Evolutionary conservation across 1,140 invertebrate species (phyloP).

Genomic region (Battus philenor): DNA sequence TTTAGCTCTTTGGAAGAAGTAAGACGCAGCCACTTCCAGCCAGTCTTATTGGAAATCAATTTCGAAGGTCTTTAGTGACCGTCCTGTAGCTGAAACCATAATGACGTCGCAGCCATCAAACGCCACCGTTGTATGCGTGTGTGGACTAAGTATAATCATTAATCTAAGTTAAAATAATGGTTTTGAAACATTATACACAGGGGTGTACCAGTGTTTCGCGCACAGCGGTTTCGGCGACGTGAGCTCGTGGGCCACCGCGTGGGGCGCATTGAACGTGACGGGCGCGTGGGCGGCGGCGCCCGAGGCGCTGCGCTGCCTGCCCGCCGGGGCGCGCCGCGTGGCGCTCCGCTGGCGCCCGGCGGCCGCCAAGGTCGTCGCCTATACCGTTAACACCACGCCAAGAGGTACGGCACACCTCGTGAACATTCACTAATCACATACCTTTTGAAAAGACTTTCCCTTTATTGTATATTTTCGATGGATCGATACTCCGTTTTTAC

Average conservation of each 20-base stretch:
- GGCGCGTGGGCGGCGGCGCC: conserved; percentile 39
- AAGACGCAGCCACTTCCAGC: neutral
- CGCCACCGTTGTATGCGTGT: too few relatives aligned
- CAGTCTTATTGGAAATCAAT: too few relatives aligned
- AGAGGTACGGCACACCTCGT: too few relatives aligned
- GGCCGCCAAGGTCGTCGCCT: conserved; percentile 34
- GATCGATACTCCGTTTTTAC: too few relatives aligned
- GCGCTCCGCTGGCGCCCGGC: conserved; percentile 34
- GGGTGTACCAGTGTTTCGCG: conserved; percentile 67
- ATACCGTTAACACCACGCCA: conserved; percentile 39
- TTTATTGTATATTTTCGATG: too few relatives aligned
- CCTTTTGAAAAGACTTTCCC: too few relatives aligned
- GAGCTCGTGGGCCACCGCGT: conserved; percentile 37
- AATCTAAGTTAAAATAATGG: neutral
- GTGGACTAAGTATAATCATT: too few relatives aligned
- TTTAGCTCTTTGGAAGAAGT: too few relatives aligned
- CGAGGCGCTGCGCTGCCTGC: conserved; percentile 34
- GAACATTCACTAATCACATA: too few relatives aligned
- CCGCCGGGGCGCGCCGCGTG: conserved; percentile 30
- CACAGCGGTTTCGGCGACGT: conserved; percentile 20
- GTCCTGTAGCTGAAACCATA: too few relatives aligned
- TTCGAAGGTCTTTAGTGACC: too few relatives aligned
- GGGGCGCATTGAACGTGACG: conserved; percentile 48
- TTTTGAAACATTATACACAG: conserved; percentile 22
- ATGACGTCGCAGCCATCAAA: too few relatives aligned